phyloP scores from a whole-genome alignment of 2,888 invertebrate species.

The Epinotia demarniana region DNA sequence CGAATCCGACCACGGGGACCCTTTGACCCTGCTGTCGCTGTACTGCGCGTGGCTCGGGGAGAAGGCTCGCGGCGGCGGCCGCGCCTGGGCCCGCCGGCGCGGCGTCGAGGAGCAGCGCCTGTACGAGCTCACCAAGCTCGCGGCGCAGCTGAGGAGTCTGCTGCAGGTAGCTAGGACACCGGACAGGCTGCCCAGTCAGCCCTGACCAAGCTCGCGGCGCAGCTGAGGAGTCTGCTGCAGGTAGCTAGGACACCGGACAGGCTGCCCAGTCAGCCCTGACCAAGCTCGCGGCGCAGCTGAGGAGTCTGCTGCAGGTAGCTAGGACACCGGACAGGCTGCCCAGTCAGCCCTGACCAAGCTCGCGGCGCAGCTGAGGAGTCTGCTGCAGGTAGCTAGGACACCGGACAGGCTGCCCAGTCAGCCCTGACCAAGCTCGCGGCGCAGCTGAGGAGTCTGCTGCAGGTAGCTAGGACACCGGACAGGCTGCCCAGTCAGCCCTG shows the following conservation, averaged over 20 bases:
- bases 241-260: slow-evolving; percentile 62
- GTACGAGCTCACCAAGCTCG: slow-evolving; percentile 97
- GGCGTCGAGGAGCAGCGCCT: slow-evolving; percentile 98
- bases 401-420: too few relatives aligned
- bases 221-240: slow-evolving; percentile 93
- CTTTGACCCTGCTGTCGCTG: slow-evolving; percentile 93
- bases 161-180: slow-evolving; percentile 83
- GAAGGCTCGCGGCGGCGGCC: slow-evolving; percentile 84
- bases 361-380: slow-evolving; percentile 93
- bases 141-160: slow-evolving; percentile 94
- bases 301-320: too few relatives aligned
- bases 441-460: slow-evolving; percentile 93
- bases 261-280: not conserved
- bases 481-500: slow-evolving; percentile 69
- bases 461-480: slow-evolving; percentile 70
- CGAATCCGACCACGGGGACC: slow-evolving; percentile 98
- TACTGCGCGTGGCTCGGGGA: slow-evolving; percentile 95
- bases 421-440: slow-evolving; percentile 88
- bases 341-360: too few relatives aligned
- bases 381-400: slow-evolving; percentile 86
- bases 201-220: slow-evolving; percentile 90
- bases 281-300: too few relatives aligned
- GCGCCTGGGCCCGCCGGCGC: slow-evolving; percentile 94
- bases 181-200: too few relatives aligned
- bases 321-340: too few relatives aligned